phyloP scores from a whole-genome alignment of 2,113 vertebrate species.

The Gasterosteus nipponicus region DNA sequence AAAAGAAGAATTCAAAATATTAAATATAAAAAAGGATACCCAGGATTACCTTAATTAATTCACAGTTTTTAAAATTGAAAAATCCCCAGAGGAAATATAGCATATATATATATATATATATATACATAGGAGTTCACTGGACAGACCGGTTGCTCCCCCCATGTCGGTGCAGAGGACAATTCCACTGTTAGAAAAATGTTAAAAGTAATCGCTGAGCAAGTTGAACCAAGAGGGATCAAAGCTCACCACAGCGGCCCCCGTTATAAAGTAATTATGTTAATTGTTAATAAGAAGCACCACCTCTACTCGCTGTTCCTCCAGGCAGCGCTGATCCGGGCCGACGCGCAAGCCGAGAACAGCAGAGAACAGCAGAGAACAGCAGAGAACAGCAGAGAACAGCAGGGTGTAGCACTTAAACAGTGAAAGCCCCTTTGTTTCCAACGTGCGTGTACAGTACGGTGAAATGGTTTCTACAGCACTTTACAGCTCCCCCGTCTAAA shows the following conservation, averaged over 20 bases:
- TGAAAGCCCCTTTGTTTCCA: background rate
- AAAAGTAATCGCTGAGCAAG: conserved; percentile 44
- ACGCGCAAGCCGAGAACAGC: background rate
- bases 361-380: background rate
- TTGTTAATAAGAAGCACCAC: conserved; percentile 63
- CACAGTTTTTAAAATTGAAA: background rate
- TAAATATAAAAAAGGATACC: background rate
- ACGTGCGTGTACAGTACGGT: background rate
- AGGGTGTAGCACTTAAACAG: background rate
- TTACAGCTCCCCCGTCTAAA: conserved; percentile 15
- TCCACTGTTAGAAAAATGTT: conserved; percentile 23
- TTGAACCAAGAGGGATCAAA: conserved; percentile 51
- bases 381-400: background rate
- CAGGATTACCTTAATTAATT: background rate
- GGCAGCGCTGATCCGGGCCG: conserved; percentile 32
- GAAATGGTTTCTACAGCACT: background rate
- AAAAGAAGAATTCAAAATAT: background rate
- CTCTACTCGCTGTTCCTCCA: conserved; percentile 47
- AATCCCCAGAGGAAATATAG: background rate
- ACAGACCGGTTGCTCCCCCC: background rate
- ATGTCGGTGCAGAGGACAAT: background rate
- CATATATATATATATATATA: too few relatives aligned
- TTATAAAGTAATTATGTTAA: conserved; percentile 66
- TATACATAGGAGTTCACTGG: too few relatives aligned
- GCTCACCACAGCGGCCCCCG: conserved; percentile 40